phyloP scores from a whole-genome alignment of 1,140 invertebrate genomes.

The Temnothorax longispinosus region DNA sequence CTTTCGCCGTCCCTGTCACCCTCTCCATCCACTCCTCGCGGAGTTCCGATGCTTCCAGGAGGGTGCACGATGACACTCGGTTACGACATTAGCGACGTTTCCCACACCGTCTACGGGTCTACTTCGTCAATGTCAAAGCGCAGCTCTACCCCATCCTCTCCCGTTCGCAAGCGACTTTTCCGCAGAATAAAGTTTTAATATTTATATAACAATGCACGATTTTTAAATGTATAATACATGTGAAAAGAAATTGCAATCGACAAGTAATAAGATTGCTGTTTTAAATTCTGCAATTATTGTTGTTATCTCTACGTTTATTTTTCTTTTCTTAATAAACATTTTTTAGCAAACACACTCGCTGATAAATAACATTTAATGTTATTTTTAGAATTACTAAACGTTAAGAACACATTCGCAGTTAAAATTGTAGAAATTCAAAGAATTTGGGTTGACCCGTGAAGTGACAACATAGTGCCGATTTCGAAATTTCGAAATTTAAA shows the following conservation, averaged over 20 bases:
- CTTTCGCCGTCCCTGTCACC: constrained; percentile 61
- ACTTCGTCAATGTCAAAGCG: constrained; percentile 81
- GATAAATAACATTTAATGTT: neutral
- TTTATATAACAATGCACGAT: neutral
- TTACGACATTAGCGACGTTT: constrained; percentile 81
- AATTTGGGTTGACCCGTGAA: neutral
- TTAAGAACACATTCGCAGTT: neutral
- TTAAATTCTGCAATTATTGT: neutral
- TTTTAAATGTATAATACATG: neutral
- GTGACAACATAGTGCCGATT: neutral
- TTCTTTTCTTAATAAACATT: neutral
- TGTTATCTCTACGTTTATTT: neutral
- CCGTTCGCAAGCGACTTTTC: constrained; percentile 62
- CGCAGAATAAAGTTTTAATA: constrained; percentile 62
- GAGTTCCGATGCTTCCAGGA: constrained; percentile 68
- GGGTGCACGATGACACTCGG: constrained; percentile 80
- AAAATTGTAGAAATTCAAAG: neutral
- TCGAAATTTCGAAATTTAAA: neutral
- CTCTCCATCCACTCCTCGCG: constrained; percentile 52
- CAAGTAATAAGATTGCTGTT: neutral
- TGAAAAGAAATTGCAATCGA: neutral
- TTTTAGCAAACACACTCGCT: neutral
- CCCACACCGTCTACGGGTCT: constrained; percentile 74
- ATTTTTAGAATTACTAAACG: neutral
- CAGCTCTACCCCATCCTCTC: constrained; percentile 25